Evolutionary conservation across 2,797 vertebrate species (phyloP).

Genomic region (Artibeus lituratus): DNA sequence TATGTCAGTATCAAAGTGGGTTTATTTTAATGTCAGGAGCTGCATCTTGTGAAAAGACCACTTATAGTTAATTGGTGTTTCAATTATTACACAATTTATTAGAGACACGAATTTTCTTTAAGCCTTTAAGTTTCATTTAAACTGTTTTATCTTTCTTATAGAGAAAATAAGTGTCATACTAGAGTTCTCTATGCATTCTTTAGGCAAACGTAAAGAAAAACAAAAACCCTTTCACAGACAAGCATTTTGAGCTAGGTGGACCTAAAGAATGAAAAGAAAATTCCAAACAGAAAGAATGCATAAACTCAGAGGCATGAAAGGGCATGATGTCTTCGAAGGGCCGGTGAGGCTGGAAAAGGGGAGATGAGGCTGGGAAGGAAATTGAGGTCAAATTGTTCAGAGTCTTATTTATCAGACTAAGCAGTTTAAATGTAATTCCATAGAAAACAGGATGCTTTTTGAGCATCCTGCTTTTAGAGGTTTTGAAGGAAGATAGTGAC

Average conservation of each 20-base stretch:
- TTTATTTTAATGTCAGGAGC: background rate
- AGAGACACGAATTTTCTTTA: background rate
- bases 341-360: background rate
- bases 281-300: background rate
- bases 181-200: background rate
- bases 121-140: slow-evolving; percentile 14
- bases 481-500: background rate
- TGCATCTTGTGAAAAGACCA: background rate
- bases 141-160: background rate
- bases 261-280: background rate
- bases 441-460: background rate
- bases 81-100: background rate
- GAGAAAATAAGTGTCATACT: background rate
- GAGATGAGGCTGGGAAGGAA: background rate
- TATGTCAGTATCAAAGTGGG: background rate
- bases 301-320: background rate
- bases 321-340: background rate
- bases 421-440: background rate
- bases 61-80: background rate
- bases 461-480: background rate
- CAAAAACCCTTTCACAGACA: background rate
- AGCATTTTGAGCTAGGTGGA: background rate
- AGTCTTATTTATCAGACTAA: background rate
- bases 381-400: background rate
- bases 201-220: background rate